Conservation (phyloP, 2,797 vertebrate genomes). For the Periophthalmus magnuspinnatus region DNA sequence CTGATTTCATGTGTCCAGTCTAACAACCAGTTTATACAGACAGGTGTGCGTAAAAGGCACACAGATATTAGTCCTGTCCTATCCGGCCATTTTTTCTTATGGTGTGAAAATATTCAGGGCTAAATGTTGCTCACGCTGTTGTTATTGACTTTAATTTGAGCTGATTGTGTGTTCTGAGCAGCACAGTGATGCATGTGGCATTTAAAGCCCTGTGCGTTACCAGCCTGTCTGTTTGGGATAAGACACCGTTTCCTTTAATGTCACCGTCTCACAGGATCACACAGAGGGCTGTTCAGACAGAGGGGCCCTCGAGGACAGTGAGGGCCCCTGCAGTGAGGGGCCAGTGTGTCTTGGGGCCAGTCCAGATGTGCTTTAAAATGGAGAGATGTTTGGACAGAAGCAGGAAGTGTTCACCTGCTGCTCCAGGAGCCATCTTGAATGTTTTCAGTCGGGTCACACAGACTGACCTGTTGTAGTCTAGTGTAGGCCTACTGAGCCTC, state of each 20-base stretch:
- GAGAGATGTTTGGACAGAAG: neutral
- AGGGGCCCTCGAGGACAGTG: neutral
- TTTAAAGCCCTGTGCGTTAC: too few species aligned
- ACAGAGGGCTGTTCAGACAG: neutral
- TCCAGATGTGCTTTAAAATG: neutral
- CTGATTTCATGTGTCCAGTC: neutral
- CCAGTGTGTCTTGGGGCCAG: neutral
- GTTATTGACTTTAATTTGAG: neutral
- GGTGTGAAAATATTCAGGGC: neutral
- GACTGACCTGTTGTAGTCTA: neutral
- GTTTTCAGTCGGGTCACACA: neutral
- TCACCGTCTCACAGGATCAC: neutral
- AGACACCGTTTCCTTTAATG: neutral
- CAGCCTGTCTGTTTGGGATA: too few species aligned
- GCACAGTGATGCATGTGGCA: too few species aligned
- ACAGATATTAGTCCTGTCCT: neutral
- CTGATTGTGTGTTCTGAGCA: too few species aligned
- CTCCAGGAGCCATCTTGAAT: conserved; percentile 9
- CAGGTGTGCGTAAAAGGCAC: neutral
- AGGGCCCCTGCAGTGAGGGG: neutral
- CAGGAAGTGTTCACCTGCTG: conserved; percentile 22
- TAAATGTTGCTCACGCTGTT: neutral
- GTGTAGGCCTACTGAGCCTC: neutral
- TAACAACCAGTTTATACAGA: neutral
- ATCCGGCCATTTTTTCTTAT: neutral